Percentiles rank a stretch among this genome's conserved stretches.
Conservation (phyloP, 2,797 vertebrate species). For the Lycodopsis pacificus region DNA sequence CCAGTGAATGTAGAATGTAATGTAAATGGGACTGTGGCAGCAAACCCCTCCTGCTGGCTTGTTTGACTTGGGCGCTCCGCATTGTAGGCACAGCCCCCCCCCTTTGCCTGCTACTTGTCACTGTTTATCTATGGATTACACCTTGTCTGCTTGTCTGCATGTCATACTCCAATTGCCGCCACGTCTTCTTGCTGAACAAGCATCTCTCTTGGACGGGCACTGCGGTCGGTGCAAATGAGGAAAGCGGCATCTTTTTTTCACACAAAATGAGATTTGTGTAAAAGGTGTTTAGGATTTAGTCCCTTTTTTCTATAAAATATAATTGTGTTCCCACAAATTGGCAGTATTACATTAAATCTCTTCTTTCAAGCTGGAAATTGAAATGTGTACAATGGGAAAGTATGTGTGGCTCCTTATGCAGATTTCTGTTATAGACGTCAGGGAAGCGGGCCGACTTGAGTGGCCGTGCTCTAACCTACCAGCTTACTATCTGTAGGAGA, state of each 20-base stretch:
- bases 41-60: slow-evolving; percentile 64
- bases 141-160: slow-evolving; percentile 77
- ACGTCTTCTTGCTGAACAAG: slow-evolving; percentile 77
- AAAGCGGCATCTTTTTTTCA: slow-evolving; percentile 58
- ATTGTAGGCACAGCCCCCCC: slow-evolving; percentile 52
- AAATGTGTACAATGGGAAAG: slow-evolving; percentile 37
- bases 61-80: slow-evolving; percentile 60
- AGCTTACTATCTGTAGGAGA: background rate
- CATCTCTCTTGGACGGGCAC: slow-evolving; percentile 66
- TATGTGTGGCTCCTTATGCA: background rate
- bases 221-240: slow-evolving; percentile 63
- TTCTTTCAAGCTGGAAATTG: slow-evolving; percentile 45
- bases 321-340: slow-evolving; percentile 57
- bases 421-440: slow-evolving; percentile 2
- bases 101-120: slow-evolving; percentile 76
- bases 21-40: slow-evolving; percentile 64
- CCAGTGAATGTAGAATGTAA: slow-evolving; percentile 56
- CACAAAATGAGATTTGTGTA: slow-evolving; percentile 50
- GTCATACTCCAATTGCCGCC: slow-evolving; percentile 70
- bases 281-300: slow-evolving; percentile 54
- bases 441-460: background rate
- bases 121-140: slow-evolving; percentile 83
- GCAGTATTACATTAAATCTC: slow-evolving; percentile 46
- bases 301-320: slow-evolving; percentile 39
- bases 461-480: background rate